Evolutionary conservation across 2,888 invertebrate species (phyloP).

Genomic region (Hedychridium roseum): DNA sequence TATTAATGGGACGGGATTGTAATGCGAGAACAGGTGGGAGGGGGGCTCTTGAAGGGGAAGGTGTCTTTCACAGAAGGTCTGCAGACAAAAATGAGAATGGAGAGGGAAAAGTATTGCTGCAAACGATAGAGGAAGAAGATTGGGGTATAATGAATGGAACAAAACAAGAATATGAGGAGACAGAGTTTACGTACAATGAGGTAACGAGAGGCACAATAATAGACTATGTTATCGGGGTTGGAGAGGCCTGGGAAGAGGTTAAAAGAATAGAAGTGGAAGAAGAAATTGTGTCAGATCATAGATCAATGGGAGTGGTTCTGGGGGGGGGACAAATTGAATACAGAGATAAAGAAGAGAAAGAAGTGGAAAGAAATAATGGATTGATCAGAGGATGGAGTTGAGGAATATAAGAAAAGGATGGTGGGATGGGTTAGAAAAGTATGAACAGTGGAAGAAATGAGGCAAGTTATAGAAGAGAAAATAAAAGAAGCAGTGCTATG

Average conservation of each 20-base stretch:
- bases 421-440: not conserved
- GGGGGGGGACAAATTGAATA: not conserved
- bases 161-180: not conserved
- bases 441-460: no score
- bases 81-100: not conserved
- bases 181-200: not conserved
- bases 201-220: not conserved
- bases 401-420: not conserved
- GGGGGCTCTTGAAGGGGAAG: not conserved
- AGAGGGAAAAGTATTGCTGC: not conserved
- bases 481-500: no score
- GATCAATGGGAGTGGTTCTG: not conserved
- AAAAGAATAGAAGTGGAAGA: not conserved
- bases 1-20: not conserved
- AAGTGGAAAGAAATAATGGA: not conserved
- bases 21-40: not conserved
- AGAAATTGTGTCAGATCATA: not conserved
- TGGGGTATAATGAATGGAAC: not conserved
- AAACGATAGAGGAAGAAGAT: not conserved
- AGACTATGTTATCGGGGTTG: not conserved
- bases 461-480: no score
- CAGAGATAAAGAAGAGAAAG: not conserved
- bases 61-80: not conserved
- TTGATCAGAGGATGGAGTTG: not conserved
- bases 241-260: not conserved